Conservation (phyloP, 2,888 invertebrate genomes). For the Cotesia congregata region DNA sequence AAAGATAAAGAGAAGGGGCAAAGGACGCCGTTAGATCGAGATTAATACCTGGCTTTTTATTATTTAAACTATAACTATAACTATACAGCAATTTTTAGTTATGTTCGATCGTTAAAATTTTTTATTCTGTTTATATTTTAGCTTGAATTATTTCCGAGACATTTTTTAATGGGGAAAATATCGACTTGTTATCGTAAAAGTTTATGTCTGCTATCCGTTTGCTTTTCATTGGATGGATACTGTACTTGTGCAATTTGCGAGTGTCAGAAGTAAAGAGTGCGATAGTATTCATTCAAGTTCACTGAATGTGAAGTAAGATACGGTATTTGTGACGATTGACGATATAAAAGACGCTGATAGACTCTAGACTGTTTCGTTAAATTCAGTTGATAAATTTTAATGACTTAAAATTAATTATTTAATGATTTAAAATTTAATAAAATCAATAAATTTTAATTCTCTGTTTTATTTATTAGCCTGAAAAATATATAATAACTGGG, state of each 20-base stretch:
- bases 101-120: not conserved
- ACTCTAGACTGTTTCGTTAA: not conserved
- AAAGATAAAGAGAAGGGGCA: not conserved
- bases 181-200: not conserved
- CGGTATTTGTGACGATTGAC: not conserved
- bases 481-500: not conserved
- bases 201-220: not conserved
- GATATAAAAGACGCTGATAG: not conserved
- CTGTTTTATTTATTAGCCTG: too few species aligned
- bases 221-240: not conserved
- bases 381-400: not conserved
- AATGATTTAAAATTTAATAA: not conserved
- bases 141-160: too few species aligned
- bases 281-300: conserved; percentile 1
- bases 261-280: not conserved
- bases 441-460: not conserved
- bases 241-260: not conserved
- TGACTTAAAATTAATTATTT: not conserved
- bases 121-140: not conserved
- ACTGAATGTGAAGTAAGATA: not conserved
- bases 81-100: not conserved
- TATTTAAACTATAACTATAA: not conserved
- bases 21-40: conserved; percentile 7
- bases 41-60: not conserved
- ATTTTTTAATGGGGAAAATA: not conserved